phyloP scores from a whole-genome alignment of 2,888 invertebrate species.

The Agonopterix heracliana region DNA sequence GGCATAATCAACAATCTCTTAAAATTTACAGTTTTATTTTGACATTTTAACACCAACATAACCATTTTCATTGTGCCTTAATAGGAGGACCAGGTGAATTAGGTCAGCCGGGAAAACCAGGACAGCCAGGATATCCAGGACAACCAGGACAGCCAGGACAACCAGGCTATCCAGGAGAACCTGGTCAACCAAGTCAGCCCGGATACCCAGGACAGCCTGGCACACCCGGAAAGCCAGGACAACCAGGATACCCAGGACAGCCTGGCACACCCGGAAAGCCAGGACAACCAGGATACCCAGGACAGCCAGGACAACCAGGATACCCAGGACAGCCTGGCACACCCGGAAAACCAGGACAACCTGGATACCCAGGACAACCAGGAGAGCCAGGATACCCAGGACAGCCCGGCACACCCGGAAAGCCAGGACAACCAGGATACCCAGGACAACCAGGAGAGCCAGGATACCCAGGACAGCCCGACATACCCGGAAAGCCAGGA shows the following conservation, averaged over 20 bases:
- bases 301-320: constrained; percentile 9
- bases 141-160: constrained; percentile 23
- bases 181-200: constrained; percentile 14
- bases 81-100: no score
- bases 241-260: constrained; percentile 6
- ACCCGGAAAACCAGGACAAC: constrained; percentile 8
- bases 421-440: constrained; percentile 9
- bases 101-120: no score
- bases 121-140: constrained; percentile 20
- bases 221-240: constrained; percentile 7
- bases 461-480: constrained; percentile 14
- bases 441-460: constrained; percentile 7
- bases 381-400: constrained; percentile 15
- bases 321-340: constrained; percentile 16
- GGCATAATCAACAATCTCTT: no score
- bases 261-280: constrained; percentile 16
- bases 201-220: constrained; percentile 15
- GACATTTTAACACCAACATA: no score
- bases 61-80: no score
- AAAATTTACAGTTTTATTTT: no score
- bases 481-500: constrained; percentile 20
- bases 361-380: constrained; percentile 1
- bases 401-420: constrained; percentile 19
- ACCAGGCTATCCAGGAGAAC: constrained; percentile 11
- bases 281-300: constrained; percentile 1